These are phyloP conservation scores for Ormyrus labotus DNA, from an alignment of 2,888 invertebrate genomes.

Conservation along the genomic window DNA sequence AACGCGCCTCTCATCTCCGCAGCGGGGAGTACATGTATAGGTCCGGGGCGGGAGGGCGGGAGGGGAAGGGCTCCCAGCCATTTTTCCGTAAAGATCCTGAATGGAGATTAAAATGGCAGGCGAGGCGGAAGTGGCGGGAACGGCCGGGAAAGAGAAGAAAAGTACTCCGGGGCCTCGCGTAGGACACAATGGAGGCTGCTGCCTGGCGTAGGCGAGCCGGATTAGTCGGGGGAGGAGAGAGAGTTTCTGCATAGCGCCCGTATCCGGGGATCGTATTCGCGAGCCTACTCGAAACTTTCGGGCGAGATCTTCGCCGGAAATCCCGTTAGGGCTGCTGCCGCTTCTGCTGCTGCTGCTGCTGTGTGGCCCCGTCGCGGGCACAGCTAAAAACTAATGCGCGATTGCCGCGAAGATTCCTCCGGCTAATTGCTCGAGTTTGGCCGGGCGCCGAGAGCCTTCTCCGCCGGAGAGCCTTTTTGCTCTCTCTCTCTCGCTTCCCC, in stretches of 20 bases:
- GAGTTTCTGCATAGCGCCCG: conserved; percentile 24
- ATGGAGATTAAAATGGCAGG: conserved; percentile 53
- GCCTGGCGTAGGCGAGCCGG: conserved; percentile 36
- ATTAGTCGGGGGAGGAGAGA: conserved; percentile 27
- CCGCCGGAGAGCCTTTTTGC: neutral
- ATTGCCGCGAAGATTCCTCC: conserved; percentile 11
- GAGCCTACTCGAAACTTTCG: conserved; percentile 27
- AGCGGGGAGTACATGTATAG: too few relatives aligned
- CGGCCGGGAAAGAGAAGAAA: conserved; percentile 41
- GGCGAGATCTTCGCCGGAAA: conserved; percentile 22
- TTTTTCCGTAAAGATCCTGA: conserved; percentile 42
- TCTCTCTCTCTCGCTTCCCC: neutral
- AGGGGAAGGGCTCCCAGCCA: conserved; percentile 5
- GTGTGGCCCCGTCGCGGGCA: conserved; percentile 2
- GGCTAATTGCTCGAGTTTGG: conserved; percentile 50
- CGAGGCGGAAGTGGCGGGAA: conserved; percentile 47
- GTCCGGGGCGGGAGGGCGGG: too few relatives aligned
- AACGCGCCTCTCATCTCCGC: neutral
- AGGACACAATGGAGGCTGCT: conserved; percentile 27
- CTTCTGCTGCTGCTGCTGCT: neutral
- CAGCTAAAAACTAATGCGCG: conserved; percentile 42
- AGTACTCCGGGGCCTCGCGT: conserved; percentile 18
- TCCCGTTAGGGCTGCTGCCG: conserved; percentile 18
- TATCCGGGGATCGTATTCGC: conserved; percentile 34
- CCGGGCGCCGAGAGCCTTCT: conserved; percentile 31